Base-by-base conservation (phyloP, 2,797 vertebrate genomes). In the Tapera naevia region DNA sequence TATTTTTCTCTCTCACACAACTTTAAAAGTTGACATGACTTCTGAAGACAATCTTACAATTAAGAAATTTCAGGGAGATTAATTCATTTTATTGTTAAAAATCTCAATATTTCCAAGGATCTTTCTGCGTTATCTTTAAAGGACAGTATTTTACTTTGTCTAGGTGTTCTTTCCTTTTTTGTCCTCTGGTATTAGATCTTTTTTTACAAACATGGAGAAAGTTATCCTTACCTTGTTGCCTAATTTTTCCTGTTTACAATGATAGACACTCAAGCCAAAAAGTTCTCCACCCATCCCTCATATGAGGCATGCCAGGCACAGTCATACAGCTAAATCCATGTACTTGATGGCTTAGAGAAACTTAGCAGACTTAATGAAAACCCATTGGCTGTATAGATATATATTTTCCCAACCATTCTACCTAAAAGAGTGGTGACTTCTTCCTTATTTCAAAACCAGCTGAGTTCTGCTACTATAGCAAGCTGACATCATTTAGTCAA, bases 131-230 rank as follows among this genome's bases (percentile, higher is more conserved):
- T 65, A 79, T 25, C 3, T 51, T 71, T 50, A 54, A 75, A 71
- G 13, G 10, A 27, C 2, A 17, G 5, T 33, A 32, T 67, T 33
- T 2, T 19, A 32, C 3, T 83, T 86, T 41, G 10, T 28, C 10
- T 70, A 7, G 39, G 13, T 32, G 4, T 11, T 50, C 21, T 60
- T n/a, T 27, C 5, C 17, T 24, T 45, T 43, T 48, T 71, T 41
- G n/a, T 4, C 0, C 6, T 18, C 3, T 16, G 11, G 6, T 65
- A 2, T 53, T 80, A 57, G 15, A 4, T n/a, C 1, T 80, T 54
- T 19, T 66, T 4, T 12, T 73, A 32, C n/a, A 80, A 80, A 76
- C 4, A 30, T 33, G 5, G 41, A 66, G 12, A 73, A 80, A 50
- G 3, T 46, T 51, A 74, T 7, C 8, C 66, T 91, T 71, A 64